Evolutionary conservation across 2,113 vertebrate species (phyloP), one percentile per base, ranked within the genome.

Genomic region (Accipiter virgatus): DNA sequence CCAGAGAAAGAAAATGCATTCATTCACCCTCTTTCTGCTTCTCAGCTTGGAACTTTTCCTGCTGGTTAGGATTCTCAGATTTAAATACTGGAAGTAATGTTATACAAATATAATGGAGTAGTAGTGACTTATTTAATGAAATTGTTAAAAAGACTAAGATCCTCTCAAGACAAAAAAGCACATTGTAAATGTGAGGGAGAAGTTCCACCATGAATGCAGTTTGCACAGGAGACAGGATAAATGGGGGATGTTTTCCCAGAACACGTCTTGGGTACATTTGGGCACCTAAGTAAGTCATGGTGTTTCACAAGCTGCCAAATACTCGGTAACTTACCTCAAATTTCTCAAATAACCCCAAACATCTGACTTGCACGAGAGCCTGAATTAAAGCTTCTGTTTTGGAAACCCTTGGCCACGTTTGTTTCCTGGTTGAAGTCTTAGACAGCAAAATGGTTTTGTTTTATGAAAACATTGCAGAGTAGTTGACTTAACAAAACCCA

Each of bases 241-340:
- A 34, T 31, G 16, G 6, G 53, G 16, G 5, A 23, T 45, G 7
- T 62, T 73, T 56, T 80, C 32, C 58, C 40, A 75, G 22, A 36
- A 75, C 0, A 0, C 1, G 0, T 48, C 21, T 53, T 5, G 2
- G 38, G 20, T 73, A 74, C 20, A 19, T 70, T 34, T 3, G 5
- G 45, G 53, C 43, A 75, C 38, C 42, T 32, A 8, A 43, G 36
- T n/a, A 80, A 83, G 21, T 61, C 36, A 21, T 6, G 6, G 13
- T 32, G 61, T 74, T 96, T 84, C 83, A 50, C 67, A 77, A 58
- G 40, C 14, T 66, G 58, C 13, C 34, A 52, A 65, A 42, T 25
- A 83, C 48, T 21, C 2, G 2, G 36, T 32, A 47, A 15, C 78
- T 86, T 61, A 55, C 38, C 23, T 88, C 25, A 40, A 2, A 83